phyloP scores from a whole-genome alignment of 2,113 vertebrate species.

The Antigone vipio region DNA sequence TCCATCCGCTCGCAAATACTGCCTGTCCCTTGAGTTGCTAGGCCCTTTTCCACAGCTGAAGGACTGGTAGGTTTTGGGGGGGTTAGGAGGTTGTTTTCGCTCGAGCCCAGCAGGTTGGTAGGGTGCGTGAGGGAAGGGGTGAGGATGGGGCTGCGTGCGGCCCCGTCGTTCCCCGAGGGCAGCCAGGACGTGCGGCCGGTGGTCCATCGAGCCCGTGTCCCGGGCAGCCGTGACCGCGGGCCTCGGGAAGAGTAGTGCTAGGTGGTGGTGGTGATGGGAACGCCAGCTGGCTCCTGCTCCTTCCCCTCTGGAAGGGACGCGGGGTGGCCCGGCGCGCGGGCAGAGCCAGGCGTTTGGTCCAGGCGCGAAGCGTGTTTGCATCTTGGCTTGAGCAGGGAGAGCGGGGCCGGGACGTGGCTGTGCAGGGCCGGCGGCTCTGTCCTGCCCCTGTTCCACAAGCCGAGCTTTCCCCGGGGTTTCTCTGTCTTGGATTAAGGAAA shows the following conservation, averaged over 20 bases:
- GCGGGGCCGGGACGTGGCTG: background rate
- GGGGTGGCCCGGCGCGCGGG: background rate
- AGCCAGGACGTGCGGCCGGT: background rate
- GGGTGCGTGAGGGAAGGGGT: background rate
- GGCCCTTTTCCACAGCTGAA: background rate
- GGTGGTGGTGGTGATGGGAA: background rate
- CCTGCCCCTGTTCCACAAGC: background rate
- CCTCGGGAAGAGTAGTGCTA: background rate
- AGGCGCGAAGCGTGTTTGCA: fast-evolving
- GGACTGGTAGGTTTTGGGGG: background rate
- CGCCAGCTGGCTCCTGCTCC: fast-evolving
- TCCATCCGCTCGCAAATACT: background rate
- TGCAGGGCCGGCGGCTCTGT: fast-evolving
- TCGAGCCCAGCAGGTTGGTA: background rate
- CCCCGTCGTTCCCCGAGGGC: fast-evolving
- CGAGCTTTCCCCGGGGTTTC: background rate
- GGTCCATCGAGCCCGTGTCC: no score
- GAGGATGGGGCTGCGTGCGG: fast-evolving
- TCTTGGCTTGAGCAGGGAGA: background rate
- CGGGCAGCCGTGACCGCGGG: fast-evolving
- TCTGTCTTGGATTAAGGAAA: background rate
- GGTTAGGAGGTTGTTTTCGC: background rate
- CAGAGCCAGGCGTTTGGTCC: background rate
- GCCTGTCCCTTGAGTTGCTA: background rate
- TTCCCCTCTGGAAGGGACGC: fast-evolving